Evolutionary conservation across 2,888 invertebrate species (phyloP), one percentile per base, ranked within the genome.

Genomic region (Thumatha senex): DNA sequence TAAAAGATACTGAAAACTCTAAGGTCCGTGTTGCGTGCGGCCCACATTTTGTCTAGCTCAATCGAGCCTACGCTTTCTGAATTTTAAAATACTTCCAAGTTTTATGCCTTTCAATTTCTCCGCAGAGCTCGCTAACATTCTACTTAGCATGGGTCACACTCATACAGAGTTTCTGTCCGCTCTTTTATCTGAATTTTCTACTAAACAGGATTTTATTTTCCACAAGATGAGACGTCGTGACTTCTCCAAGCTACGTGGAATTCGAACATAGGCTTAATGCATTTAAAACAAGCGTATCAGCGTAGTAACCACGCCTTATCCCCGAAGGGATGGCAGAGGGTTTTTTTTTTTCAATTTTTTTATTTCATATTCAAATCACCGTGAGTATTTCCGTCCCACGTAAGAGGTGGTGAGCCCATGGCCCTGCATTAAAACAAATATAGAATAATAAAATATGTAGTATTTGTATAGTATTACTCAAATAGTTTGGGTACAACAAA

Each of bases 1-100:
- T 72, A 71, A 76, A 74, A 71, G 46, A 65, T 67, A 67, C 67
- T 74, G 56, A 51, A 67, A 7, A 11, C 18, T 8, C 3, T 8
- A 8, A 80, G 81, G 81, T 85, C 84, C 84, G 85, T 84, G 85
- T 82, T 24, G 18, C 81, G n/a, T n/a, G 76, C 77, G 80, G 76
- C 81, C 82, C 76, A 88, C 86, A 84, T 88, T 24, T 79, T 78
- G 68, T 76, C 80, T 77, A 81, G 83, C 72, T 80, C 76, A 81
- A 84, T 81, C 80, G 78, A 78, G 70, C 77, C 66, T 75, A 84
- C 85, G 82, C 82, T 77, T 74, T 79, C 70, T 78, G 88, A 87
- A 89, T 89, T 85, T 78, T 80, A 86, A 70, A 71, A 70, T 67
- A 67, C 60, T 24, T 4, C 18, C 18, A 61, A 53, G 74, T 71